phyloP scores from a whole-genome alignment of 2,113 vertebrate species.

The Dicrurus megarhynchus region DNA sequence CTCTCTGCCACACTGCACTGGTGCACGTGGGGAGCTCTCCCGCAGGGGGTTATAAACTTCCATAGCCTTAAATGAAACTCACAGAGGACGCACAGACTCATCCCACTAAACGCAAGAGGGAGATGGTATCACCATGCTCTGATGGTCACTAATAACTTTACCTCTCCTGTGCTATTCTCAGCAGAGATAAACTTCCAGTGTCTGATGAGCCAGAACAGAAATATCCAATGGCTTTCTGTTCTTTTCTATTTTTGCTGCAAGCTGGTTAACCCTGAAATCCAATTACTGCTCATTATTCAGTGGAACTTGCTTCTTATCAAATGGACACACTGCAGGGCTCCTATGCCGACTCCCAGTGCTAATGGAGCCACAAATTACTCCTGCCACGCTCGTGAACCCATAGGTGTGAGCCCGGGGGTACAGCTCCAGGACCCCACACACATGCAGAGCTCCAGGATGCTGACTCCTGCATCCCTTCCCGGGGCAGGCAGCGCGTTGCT shows the following conservation, averaged over 20 bases:
- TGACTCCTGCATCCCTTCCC: background rate
- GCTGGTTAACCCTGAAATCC: conserved; percentile 72
- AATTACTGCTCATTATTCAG: conserved; percentile 71
- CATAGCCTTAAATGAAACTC: background rate
- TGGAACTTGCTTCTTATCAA: conserved; percentile 56
- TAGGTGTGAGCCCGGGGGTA: background rate
- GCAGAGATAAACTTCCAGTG: conserved; percentile 64
- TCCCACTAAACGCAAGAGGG: conserved; percentile 8
- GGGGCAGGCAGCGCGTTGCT: background rate
- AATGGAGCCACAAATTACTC: conserved; percentile 57
- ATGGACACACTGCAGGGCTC: background rate
- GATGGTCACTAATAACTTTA: conserved; percentile 65
- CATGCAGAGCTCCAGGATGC: fast-evolving
- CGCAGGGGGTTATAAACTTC: background rate
- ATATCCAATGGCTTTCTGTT: conserved; percentile 56
- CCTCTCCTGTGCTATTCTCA: conserved; percentile 61
- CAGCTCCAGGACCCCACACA: fast-evolving
- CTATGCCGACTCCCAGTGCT: background rate
- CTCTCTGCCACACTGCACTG: background rate
- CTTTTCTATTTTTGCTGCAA: conserved; percentile 49
- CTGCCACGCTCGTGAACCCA: background rate
- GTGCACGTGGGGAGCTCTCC: background rate
- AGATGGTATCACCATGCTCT: conserved; percentile 54
- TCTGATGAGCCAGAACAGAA: conserved; percentile 69
- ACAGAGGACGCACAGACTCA: background rate